Evolutionary conservation across 2,113 vertebrate species (phyloP), one percentile per base, ranked within the genome.

Genomic region (Actinemys pallida): DNA sequence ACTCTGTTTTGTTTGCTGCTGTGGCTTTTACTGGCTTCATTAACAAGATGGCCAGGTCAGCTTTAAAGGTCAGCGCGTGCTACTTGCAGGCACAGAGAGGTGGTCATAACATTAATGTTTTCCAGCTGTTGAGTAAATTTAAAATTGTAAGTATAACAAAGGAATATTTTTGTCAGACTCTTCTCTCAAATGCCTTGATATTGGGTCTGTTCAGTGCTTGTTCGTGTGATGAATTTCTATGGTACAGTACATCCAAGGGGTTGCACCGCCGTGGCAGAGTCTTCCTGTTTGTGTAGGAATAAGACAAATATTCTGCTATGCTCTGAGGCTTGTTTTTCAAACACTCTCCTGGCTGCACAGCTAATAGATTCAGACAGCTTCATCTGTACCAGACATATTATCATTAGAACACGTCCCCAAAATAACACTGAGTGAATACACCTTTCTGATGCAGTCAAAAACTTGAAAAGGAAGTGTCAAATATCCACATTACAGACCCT

Each of bases 291-390:
- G 24, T 65, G 88, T 56, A 5, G 1, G 69, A 84, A 69, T 84
- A 59, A 91, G 82, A 59, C 29, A 84, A 83, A 87, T 14, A 10
- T 25, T 89, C 95, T 45, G 2, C 75, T 89, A 88, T 88, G 75
- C 87, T 95, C 84, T 16, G 20, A 83, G 90, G 81, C 62, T 87
- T 76, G 5, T 57, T 95, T 92, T 92, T 93, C 92, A 93, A 90
- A 92, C 29, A 78, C 0, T 3, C 1, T 92, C n/a, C 47, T 95
- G 84, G 84, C 53, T 83, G 19, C 45, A 25, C 56, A 81, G 20
- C 90, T 97, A 96, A 94, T 88, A 39, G 84, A 81, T 52, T 93
- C 87, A 91, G 95, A 95, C 85, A 90, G 81, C 87, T 94, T 80
- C 93, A 95, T 86, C 97, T 97, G 86, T 92, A 95, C 90, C 3